These are phyloP conservation scores for Drosophila suzukii DNA, from an alignment of 1,140 invertebrate species.

Conservation along the genomic window DNA sequence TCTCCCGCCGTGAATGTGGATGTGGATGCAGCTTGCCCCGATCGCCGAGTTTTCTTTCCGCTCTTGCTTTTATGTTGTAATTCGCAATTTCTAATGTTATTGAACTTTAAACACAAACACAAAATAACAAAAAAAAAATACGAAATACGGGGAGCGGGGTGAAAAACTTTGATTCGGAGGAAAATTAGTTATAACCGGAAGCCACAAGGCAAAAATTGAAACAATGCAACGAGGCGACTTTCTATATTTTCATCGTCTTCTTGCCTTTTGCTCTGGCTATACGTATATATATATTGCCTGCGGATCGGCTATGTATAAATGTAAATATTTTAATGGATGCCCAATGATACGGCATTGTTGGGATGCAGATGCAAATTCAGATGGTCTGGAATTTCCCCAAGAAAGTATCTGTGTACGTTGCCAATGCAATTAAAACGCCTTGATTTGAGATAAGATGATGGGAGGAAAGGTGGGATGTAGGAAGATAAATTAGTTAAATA, in stretches of 20 bases:
- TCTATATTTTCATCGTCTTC: constrained; percentile 57
- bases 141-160: background rate
- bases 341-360: constrained; percentile 52
- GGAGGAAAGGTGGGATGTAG: too few relatives aligned
- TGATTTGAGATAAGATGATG: constrained; percentile 1
- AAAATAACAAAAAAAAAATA: constrained; percentile 15
- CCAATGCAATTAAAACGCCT: constrained; percentile 9
- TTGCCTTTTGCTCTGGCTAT: constrained; percentile 8
- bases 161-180: constrained; percentile 67
- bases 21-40: constrained; percentile 51
- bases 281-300: background rate
- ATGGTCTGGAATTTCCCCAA: constrained; percentile 31
- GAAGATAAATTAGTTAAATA: too few relatives aligned
- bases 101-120: constrained; percentile 72
- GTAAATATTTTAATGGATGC: constrained; percentile 42
- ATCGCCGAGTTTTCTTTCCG: constrained; percentile 52
- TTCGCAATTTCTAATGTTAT: constrained; percentile 82
- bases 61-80: constrained; percentile 60
- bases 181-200: constrained; percentile 76
- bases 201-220: constrained; percentile 61
- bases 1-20: background rate
- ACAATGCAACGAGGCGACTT: constrained; percentile 72
- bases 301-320: constrained; percentile 16
- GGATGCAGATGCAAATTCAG: constrained; percentile 42
- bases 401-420: constrained; percentile 10